Base-by-base conservation (phyloP, 2,113 vertebrate genomes). In the Urocynchramus pylzowi region DNA sequence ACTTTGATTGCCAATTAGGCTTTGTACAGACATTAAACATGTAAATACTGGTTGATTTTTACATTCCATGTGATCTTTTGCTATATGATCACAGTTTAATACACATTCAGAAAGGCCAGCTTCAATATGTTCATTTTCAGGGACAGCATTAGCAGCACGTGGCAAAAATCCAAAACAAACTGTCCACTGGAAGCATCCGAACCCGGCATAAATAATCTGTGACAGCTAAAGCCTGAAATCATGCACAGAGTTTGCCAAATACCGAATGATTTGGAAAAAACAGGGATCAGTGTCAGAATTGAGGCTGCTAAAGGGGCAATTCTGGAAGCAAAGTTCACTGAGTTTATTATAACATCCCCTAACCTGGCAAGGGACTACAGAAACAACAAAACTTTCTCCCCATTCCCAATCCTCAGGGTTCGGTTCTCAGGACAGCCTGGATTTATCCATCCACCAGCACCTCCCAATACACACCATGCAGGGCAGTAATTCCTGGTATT, bases 281-380 rank as follows among this genome's bases (percentile, higher is more conserved):
- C 1, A 74, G 27, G 89, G 42, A 89, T 81, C 61, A 86, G 31
- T 69, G 76, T 92, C 90, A 96, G 80, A 2, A 1, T 1, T 41
- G 87, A 88, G 82, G 92, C 90, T 93, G 93, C 64, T 64, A 50
- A 80, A 88, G 88, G 85, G 90, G 86, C 88, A 89, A 37, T 49
- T 94, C 95, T 97, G 85, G 79, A 92, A 95, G 79, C 87, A 86
- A 94, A 96, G 76, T 84, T 96, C 92, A 95, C 22, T 75, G 47
- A 26, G 74, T 67, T 95, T 81, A 82, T 75, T 44, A 24, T 47
- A 91, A 84, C 68, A 92, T 75, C 78, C 53, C 69, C 45, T 31
- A 93, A 84, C 31, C 45, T 42, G 44, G 71, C 19, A 47, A 76
- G 35, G 53, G 22, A 74, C 63, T 70, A 27, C 23, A 78, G 47